Conservation (phyloP, 2,797 vertebrate genomes). For the Cossypha niveicapilla region DNA sequence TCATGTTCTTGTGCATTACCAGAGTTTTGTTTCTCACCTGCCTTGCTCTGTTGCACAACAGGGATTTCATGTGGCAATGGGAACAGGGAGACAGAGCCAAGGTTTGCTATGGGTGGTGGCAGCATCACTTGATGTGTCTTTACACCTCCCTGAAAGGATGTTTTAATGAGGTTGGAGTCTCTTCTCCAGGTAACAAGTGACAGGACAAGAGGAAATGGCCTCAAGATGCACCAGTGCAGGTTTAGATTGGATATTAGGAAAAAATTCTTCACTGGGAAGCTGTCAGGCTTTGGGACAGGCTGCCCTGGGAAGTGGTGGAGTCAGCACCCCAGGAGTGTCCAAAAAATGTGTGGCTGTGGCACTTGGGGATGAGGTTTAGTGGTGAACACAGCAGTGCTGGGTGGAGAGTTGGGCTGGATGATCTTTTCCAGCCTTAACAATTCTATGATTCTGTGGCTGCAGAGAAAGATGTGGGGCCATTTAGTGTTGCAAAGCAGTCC, state of each 20-base stretch:
- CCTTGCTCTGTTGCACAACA: background rate
- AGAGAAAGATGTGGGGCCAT: background rate
- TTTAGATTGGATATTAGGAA: background rate
- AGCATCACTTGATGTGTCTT: background rate
- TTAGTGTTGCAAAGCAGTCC: background rate
- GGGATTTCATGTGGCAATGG: background rate
- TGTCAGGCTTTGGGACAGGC: background rate
- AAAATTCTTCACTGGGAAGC: background rate
- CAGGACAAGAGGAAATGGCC: fast-evolving
- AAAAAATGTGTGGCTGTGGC: background rate
- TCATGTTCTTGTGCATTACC: background rate
- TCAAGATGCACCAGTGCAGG: background rate
- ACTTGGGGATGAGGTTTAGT: background rate
- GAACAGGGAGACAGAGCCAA: background rate
- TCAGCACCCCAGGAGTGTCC: background rate
- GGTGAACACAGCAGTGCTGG: background rate
- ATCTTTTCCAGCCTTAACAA: background rate
- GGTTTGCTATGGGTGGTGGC: background rate
- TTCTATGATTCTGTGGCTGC: background rate
- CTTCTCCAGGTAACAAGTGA: background rate
- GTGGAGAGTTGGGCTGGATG: fast-evolving
- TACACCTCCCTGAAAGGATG: background rate
- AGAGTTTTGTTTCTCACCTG: background rate
- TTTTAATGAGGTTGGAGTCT: background rate
- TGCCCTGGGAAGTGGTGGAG: background rate